Evolutionary conservation across 1,140 invertebrate genomes (phyloP), one percentile per base, ranked within the genome.

Genomic region (Drosophila kurseongensis): DNA sequence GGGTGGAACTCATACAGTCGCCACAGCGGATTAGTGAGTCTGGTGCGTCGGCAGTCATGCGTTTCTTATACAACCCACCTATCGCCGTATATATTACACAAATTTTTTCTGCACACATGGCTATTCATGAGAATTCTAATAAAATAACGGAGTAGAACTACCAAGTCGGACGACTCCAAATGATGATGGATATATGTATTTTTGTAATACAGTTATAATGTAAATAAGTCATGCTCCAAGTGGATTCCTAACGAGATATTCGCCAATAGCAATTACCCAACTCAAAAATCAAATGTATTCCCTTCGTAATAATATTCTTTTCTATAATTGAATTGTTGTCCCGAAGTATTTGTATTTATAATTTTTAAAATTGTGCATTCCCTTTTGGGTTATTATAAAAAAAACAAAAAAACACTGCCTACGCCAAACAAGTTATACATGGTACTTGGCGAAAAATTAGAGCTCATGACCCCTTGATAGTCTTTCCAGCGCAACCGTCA

Each of bases 381-480:
- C 56, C 29, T 45, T 13, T 38, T 23, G 27, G 14, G 16, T 27
- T 23, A 8, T 8, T 10, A n/a, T 7, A 10, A 7, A 14, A 14
- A 18, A 8, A 16, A 13, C 47, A 56, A 42, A 36, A 9, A 8
- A 6, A 18, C 16, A 40, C 41, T 29, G 42, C 14, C 51, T 50
- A 27, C 8, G 35, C 41, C 51, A 57, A 58, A 48, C 65, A 36
- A 71, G 51, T 58, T 71, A 44, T 69, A 41, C 51, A 69, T 71
- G 67, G 65, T 71, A 71, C 67, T 66, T 65, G 62, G 51, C 74
- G 44, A 76, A 61, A 60, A 69, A 62, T 63, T 61, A 79, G 62
- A 88, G 82, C 81, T 88, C 83, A 86, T 75, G 76, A 82, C 79
- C 83, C 80, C 78, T 83, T 80, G 62, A 85, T 77, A 65, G 81